These are phyloP conservation scores for mouse (Mus musculus) DNA, from an alignment of 2,113 vertebrate genomes.

Conservation along the genomic window GRCm39 chr8:17652001-17652500, in stretches of 20 bases:
- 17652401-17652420: background rate
- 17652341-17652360: background rate
- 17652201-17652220: background rate
- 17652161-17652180: background rate
- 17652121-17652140: background rate
- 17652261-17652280: background rate
- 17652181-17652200: background rate
- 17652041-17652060: background rate
- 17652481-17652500: background rate
- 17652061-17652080: background rate
- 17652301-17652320: background rate
- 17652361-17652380: background rate
- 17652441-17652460: background rate
- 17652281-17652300: background rate
- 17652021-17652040: background rate
- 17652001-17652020: background rate
- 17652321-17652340: background rate
- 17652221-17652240: background rate
- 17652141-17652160: background rate
- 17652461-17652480: background rate
- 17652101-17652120: background rate
- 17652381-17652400: background rate
- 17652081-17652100: background rate
- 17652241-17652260: background rate
- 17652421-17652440: background rate